Base-by-base conservation (phyloP, 1,140 invertebrate genomes). In the Microplitis demolitor region DNA sequence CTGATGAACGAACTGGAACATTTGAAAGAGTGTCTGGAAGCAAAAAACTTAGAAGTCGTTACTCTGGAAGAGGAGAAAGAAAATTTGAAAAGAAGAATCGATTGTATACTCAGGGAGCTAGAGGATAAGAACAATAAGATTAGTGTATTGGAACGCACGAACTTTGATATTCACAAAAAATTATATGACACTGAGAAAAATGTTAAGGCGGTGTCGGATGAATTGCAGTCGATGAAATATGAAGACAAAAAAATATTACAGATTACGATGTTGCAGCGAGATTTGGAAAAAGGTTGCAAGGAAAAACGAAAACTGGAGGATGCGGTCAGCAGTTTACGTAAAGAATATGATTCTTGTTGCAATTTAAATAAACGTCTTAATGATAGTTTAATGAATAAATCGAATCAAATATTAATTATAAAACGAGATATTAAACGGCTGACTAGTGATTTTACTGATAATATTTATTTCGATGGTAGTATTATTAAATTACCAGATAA, bases 271-370 rank as follows among this genome's bases (percentile, higher is more conserved):
- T 33, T 71, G 31, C 33, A 71, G 37, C 53, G 64, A 51, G 50
- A 71, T 54, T 64, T 66, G 3, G 8, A 5, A 0, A 45, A 71
- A 24, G 24, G 3, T 8, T 34, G 11, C 34, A 71, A 58, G 37
- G 61, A 71, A 71, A 71, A 66, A 63, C 3, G 16, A 45, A 66
- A 54, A 56, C 51, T 64, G 3, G 69, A 71, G n/a, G 34, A 64
- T 14, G 56, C 13, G 5, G 64, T 71, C 2, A 56, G 2, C 1
- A 13, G 64, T 35, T 63, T 71, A 24, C 50, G 31, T 6, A 14
- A 66, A 14, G 51, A 71, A 63, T 66, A 54, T 35, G 34, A 56
- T 3, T 37, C 11, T 14, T 71, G 35, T 14, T n/a, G 14, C 1
- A 39, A 35, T 13, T 33, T 33, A 51, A 71, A 71, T 66, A 51